Base-by-base conservation (phyloP, 2,797 vertebrate species). In the Phaenicophaeus curvirostris region DNA sequence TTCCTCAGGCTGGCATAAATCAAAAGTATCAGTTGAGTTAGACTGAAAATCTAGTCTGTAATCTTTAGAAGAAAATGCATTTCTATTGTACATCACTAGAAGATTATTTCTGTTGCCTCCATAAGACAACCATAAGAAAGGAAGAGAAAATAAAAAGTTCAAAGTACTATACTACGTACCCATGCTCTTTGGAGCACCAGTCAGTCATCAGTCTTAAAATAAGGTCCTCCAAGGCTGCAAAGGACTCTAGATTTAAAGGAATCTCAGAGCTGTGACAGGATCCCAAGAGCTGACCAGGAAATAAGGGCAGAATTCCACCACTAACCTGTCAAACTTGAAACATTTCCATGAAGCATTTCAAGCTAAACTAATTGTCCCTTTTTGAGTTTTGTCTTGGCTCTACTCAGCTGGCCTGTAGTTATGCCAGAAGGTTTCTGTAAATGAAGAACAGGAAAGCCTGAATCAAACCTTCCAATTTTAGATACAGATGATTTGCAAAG, bases 1-100 rank as follows among this genome's bases (percentile, higher is more conserved):
- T 94, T 94, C 80, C 80, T 87, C 61, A 72, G 85, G 71, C 68
- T 89, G 74, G 57, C 67, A 90, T 96, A 95, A 91, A 96, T 93
- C 95, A 87, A 51, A 90, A 81, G 46, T 77, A 91, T 94, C 85
- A 94, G 28, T 62, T 73, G 85, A 92, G 76, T 77, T 95, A 85
- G 13, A 31, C 67, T 74, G 72, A 90, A 96, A 91, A 85, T 86
- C 80, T 31, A 53, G 57, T 63, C 71, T 88, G 54, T 53, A 79
- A 19, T 94, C 77, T 91, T 87, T 76, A 69, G 79, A 71, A 87
- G 77, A 86, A 88, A 95, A 67, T 76, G 74, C 54, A 65, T 87
- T 94, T 90, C 68, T 90, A 61, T 58, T 87, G 61, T 63, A 71
- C 37, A 30, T 95, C 73, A 88, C 67, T 81, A 66, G 83, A 69